phyloP scores from a whole-genome alignment of 2,113 vertebrate species.

The Enhydra lutris region DNA sequence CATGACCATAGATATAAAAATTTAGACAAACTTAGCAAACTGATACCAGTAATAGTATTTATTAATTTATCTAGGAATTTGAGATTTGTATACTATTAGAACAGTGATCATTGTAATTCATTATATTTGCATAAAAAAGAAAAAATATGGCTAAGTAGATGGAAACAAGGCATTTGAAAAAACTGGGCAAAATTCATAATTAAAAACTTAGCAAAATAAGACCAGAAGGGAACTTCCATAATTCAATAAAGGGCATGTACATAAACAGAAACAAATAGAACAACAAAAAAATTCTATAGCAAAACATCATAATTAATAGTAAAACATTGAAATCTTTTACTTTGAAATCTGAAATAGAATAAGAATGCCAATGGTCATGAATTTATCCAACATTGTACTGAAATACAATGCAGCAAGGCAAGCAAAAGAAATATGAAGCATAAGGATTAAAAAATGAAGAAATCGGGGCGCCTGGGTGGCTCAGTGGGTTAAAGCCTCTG shows the following conservation, averaged over 20 bases:
- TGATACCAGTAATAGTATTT: background rate
- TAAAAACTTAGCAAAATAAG: conserved; percentile 36
- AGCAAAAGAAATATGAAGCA: background rate
- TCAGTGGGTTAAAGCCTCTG: too few relatives aligned
- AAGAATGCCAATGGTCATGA: background rate
- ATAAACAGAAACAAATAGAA: background rate
- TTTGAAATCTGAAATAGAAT: background rate
- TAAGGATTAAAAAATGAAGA: background rate
- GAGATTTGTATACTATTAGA: conserved; percentile 22
- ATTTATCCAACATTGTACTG: background rate
- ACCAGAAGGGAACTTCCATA: background rate
- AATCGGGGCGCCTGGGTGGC: background rate
- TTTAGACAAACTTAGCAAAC: conserved; percentile 36
- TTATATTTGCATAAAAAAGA: conserved; percentile 13
- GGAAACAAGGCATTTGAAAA: background rate
- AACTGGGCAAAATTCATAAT: background rate
- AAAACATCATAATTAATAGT: background rate
- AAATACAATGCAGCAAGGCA: background rate
- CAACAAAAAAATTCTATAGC: background rate
- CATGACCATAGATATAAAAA: background rate
- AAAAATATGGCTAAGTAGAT: conserved; percentile 3
- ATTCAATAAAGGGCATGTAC: background rate
- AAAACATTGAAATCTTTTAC: background rate
- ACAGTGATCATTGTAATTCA: background rate
- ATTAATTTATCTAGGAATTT: background rate